Base-by-base conservation (phyloP, 1,140 invertebrate genomes). In the Pectinophora gossypiella region DNA sequence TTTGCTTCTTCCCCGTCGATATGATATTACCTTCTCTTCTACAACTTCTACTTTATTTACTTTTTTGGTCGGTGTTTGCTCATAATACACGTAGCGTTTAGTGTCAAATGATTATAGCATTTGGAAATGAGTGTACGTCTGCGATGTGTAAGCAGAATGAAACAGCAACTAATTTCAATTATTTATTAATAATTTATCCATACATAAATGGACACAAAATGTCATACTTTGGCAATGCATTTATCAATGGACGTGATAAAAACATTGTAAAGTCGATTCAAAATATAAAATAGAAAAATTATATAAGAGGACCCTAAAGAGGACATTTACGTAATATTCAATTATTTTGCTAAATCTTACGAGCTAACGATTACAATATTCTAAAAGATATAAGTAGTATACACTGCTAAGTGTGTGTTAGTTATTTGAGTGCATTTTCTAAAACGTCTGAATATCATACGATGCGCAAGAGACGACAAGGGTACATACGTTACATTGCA, bases 281-380 rank as follows among this genome's bases (percentile, higher is more conserved):
- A 69, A 69, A 85, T 82, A 83, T 70, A 86, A 86, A 84, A 85
- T 82, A 83, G 72, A 86, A 86, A 84, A 69, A 81, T 73, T 72
- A 77, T 74, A 80, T 74, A 76, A 54, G 66, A 80, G 64, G 57
- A 70, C 63, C 72, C 78, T 76, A 74, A 15, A 72, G 68, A 80
- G 72, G 72, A 80, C 55, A 59, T 16, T 83, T 75, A 77, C 66
- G 63, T 64, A 61, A 78, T 72, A 63, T 78, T 32, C 27, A 7
- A n/a, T 15, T 43, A 36, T 51, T n/a, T 40, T 16, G 68, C 72
- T 77, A 79, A 69, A 57, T 51, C 71, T 76, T 80, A 85, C 23
- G 73, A 48, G 57, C 73, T 77, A 83, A 54, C 32, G 51, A 51
- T 62, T 68, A 64, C 54, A 68, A 64, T 51, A 52, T 57, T 58